Base-by-base conservation (phyloP, 2,113 vertebrate genomes). In the Onychorhynchus coronatus region DNA sequence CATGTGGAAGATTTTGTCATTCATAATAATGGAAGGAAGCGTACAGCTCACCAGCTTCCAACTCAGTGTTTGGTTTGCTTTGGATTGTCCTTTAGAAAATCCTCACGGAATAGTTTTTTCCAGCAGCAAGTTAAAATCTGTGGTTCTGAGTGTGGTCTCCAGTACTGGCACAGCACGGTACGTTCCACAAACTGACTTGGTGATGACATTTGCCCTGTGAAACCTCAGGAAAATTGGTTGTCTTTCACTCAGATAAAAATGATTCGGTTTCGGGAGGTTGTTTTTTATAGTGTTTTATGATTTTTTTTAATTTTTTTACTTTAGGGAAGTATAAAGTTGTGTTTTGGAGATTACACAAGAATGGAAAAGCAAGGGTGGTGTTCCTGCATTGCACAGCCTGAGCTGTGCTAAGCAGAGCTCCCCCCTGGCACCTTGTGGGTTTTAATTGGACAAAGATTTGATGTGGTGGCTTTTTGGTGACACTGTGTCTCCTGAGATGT, bases 241-340 rank as follows among this genome's bases (percentile, higher is more conserved):
- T 21, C 27, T 80, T 83, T 62, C 76, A 58, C 5, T 19, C 11
- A 42, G 44, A 77, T 52, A 37, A 28, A 87, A 94, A 42, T 21
- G 0, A 77, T 8, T 70, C 39, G 0, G 0, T 50, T 75, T 59
- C 1, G 21, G 23, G 47, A 35, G 8, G 3, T 3, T 39, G 12
- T 2, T 9, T 58, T 88, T 47, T 55, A 21, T 21, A 41, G 49
- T 14, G 6, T 28, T 65, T 74, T 56, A 17, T 31, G 17, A 30
- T 17, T 88, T 25, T 22, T 8, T 14, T 33, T 20, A 21, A 2
- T 23, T 23, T 11, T 70, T 42, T 72, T 14, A 47, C 28, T 50
- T 42, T 33, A 42, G 66, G 27, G 7, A 35, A 42, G 46, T 20
- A 12, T 39, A 44, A 44, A 31, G 6, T 59, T 68, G 7, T 66